Conservation (phyloP, 2,113 vertebrate species). For the Limanda limanda region DNA sequence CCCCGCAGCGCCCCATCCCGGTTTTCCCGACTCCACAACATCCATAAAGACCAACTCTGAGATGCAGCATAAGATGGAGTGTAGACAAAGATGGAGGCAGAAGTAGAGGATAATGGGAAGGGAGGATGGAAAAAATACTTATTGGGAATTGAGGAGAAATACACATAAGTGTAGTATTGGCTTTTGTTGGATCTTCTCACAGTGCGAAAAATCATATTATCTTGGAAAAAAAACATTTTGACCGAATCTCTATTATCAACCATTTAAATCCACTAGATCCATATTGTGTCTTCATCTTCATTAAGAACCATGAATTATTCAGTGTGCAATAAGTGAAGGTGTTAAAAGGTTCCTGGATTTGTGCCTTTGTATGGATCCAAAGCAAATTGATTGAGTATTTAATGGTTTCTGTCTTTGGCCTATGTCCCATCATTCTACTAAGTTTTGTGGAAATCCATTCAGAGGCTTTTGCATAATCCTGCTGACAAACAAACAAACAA, state of each 20-base stretch:
- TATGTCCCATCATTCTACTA: too few species aligned
- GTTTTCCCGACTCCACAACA: constrained; percentile 28
- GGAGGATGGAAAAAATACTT: background rate
- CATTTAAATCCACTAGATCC: too few species aligned
- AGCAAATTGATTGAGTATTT: too few species aligned
- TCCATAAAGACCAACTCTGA: constrained; percentile 24
- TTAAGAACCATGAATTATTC: too few species aligned
- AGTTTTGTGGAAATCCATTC: too few species aligned
- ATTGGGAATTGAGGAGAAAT: too few species aligned
- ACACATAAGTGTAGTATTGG: too few species aligned
- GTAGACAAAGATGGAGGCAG: background rate
- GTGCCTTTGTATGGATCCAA: too few species aligned
- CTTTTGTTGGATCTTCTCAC: background rate
- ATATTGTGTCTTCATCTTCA: too few species aligned
- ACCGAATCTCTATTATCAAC: background rate
- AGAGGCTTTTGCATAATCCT: background rate
- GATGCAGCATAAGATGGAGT: background rate
- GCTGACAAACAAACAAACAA: background rate
- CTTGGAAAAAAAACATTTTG: background rate
- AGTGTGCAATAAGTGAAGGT: too few species aligned
- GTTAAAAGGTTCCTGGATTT: too few species aligned
- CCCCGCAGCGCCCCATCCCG: constrained; percentile 51
- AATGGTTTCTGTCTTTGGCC: too few species aligned
- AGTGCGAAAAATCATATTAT: background rate
- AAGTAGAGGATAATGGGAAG: background rate